Evolutionary conservation across 2,113 vertebrate genomes (phyloP), one percentile per base, ranked within the genome.

Genomic region (Formicarius rufipectus): DNA sequence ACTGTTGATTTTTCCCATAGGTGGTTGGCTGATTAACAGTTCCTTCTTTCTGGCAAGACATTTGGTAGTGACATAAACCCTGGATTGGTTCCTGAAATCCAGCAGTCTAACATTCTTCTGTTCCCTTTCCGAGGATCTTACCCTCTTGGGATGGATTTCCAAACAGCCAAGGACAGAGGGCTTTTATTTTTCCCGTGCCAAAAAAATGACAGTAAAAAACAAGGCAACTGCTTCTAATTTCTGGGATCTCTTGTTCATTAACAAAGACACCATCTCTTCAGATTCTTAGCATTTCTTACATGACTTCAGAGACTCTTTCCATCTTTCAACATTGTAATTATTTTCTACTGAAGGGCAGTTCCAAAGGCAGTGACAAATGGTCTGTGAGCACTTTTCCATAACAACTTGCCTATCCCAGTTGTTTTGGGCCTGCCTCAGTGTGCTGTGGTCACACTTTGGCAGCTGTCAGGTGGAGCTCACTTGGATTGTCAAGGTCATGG

Each of bases 81-180:
- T 90, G 85, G 74, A 85, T 71, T 17, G 3, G 37, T 79, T 92
- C 68, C 89, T 95, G 79, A 92, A 93, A 93, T 82, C 80, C 71
- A 52, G 12, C 68, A 81, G 45, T 30, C 68, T 82, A 85, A 74
- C 12, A 53, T 13, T 94, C 28, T 45, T 90, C n/a, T 71, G 62
- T 88, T 96, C 40, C 33, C 64, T 90, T 96, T 94, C 66, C 74
- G 84, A 59, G 73, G n/a, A 78, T 88, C 86, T 92, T 88, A 87
- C 19, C 10, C 67, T 66, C 58, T 91, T 89, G 82, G 80, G 72
- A 76, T 67, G 13, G 47, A 20, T 94, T 91, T 95, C 72, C 27
- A 83, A 89, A 60, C 35, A 84, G 64, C 42, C 64, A 84, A 87
- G 44, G 69, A 92, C 49, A 93, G 82, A 91, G 53, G 20, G 14